Conservation (phyloP, 2,888 invertebrate genomes). For the Teleogryllus oceanicus region DNA sequence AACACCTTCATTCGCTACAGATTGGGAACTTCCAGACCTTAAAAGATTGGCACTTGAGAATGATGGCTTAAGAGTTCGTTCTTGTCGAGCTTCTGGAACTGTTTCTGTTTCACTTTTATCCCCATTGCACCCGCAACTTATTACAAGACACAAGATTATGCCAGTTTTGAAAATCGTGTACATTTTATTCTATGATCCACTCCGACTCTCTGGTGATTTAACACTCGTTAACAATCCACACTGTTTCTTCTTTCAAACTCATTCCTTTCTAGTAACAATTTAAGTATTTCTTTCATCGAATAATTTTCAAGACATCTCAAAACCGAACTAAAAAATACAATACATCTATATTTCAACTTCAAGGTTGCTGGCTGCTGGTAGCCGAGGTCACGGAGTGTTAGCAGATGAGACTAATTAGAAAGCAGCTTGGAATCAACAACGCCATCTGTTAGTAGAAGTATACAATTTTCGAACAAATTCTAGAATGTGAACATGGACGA, state of each 20-base stretch:
- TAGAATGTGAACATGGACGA: not conserved
- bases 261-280: slow-evolving; percentile 26
- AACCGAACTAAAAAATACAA: slow-evolving; percentile 22
- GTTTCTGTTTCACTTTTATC: slow-evolving; percentile 31
- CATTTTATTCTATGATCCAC: slow-evolving; percentile 29
- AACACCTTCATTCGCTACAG: slow-evolving; percentile 27
- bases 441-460: slow-evolving; percentile 10
- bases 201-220: slow-evolving; percentile 12
- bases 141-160: slow-evolving; percentile 33
- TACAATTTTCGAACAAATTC: not conserved
- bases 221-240: slow-evolving; percentile 19
- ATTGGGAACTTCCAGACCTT: slow-evolving; percentile 30
- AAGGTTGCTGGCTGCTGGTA: slow-evolving; percentile 33
- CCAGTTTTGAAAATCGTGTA: slow-evolving; percentile 32
- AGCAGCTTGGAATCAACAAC: slow-evolving; percentile 1
- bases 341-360: slow-evolving; percentile 28
- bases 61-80: slow-evolving; percentile 29
- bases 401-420: slow-evolving; percentile 20
- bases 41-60: slow-evolving; percentile 28
- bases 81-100: slow-evolving; percentile 31
- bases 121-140: slow-evolving; percentile 32
- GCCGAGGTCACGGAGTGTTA: slow-evolving; percentile 31
- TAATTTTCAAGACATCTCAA: slow-evolving; percentile 12
- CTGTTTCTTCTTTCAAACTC: slow-evolving; percentile 22
- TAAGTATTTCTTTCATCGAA: not conserved